phyloP scores from a whole-genome alignment of 2,113 vertebrate species.

The Pontoporia blainvillei region DNA sequence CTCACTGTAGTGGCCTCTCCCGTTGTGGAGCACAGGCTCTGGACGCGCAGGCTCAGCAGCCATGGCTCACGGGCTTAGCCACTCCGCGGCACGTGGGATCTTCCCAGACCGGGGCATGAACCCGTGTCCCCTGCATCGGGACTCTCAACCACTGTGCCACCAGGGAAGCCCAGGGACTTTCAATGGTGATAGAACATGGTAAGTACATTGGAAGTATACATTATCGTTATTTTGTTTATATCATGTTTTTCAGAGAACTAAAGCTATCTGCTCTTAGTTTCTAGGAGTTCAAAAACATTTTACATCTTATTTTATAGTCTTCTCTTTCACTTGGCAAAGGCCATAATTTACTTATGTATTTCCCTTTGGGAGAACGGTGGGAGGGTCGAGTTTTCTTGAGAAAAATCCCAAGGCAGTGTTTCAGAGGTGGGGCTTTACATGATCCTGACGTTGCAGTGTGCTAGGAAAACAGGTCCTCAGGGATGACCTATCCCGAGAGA shows the following conservation, averaged over 20 bases:
- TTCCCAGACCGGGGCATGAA: no score
- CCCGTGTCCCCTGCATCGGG: no score
- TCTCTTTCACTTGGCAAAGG: neutral
- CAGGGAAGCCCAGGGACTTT: neutral
- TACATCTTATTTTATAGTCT: neutral
- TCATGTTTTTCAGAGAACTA: neutral
- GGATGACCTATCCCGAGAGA: neutral
- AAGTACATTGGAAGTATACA: neutral
- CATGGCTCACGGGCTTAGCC: no score
- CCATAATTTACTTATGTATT: neutral
- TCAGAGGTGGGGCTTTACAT: neutral
- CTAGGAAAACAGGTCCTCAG: neutral
- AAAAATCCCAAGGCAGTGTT: neutral
- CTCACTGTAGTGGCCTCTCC: no score
- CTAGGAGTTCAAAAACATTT: neutral
- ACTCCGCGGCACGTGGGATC: no score
- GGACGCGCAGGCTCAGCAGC: no score
- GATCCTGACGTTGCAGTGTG: accelerated
- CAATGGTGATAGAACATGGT: neutral
- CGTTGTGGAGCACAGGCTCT: no score
- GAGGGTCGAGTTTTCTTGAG: neutral
- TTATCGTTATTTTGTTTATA: neutral
- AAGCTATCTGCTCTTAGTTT: neutral
- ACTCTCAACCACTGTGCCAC: no score
- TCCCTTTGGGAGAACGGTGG: neutral